Conservation (phyloP, 2,888 invertebrate genomes). For the Drosophila setosimentum region DNA sequence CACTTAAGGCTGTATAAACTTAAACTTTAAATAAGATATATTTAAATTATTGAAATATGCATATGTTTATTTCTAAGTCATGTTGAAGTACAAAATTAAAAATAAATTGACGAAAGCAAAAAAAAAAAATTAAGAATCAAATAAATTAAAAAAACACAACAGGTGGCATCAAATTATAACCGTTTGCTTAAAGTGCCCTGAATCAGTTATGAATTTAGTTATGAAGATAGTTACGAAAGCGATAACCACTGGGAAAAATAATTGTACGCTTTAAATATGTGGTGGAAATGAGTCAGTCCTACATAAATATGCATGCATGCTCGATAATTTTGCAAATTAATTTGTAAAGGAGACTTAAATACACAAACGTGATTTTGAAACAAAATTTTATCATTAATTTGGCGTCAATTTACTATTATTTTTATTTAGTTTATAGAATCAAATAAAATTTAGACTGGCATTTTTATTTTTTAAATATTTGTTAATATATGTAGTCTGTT, state of each 20-base stretch:
- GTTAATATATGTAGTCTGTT: background rate
- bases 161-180: background rate
- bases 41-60: background rate
- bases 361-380: background rate
- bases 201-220: too few species aligned
- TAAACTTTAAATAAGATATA: background rate
- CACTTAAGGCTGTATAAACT: background rate
- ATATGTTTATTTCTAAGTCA: background rate
- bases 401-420: background rate
- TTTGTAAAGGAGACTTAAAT: background rate
- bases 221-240: too few species aligned
- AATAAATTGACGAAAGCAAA: background rate
- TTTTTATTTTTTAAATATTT: background rate
- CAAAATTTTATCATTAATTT: background rate
- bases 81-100: background rate
- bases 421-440: background rate
- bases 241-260: background rate
- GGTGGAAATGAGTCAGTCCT: background rate
- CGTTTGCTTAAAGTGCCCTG: too few species aligned
- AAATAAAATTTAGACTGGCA: background rate
- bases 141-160: background rate
- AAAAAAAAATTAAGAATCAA: background rate
- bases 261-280: background rate
- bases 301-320: too few species aligned
- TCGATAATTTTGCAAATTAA: background rate